These are phyloP conservation scores for Sinocyclocheilus anophthalmus DNA, from an alignment of 2,113 vertebrate genomes.

Conservation along the genomic window DNA sequence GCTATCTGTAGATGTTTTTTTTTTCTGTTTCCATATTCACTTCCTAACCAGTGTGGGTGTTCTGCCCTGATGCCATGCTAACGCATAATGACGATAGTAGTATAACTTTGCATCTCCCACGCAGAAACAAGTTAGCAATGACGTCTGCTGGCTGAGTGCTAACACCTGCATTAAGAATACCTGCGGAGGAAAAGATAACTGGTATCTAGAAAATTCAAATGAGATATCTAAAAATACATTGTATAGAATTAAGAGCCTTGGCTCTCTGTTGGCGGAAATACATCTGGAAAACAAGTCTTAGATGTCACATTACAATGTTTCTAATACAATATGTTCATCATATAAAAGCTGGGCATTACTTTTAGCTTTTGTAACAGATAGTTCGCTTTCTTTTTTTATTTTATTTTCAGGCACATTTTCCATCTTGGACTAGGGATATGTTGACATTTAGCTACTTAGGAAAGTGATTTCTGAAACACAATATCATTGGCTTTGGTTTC, in stretches of 20 bases:
- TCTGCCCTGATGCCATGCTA: constrained; percentile 25
- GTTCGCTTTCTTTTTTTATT: background rate
- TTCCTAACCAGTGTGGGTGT: constrained; percentile 14
- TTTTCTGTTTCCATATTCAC: constrained; percentile 32
- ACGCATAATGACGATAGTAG: constrained; percentile 20
- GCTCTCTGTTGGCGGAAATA: constrained; percentile 2
- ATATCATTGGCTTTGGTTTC: background rate
- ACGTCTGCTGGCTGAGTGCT: constrained; percentile 35
- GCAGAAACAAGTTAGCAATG: constrained; percentile 38
- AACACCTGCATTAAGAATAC: constrained; percentile 57
- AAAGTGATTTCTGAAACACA: background rate
- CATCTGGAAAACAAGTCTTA: background rate
- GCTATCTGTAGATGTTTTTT: constrained; percentile 26
- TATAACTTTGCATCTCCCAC: constrained; percentile 43
- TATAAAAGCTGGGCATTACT: background rate
- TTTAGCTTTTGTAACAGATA: background rate
- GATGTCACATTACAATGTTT: constrained; percentile 11
- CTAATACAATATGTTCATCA: background rate
- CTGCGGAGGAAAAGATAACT: constrained; percentile 43
- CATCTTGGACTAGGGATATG: background rate
- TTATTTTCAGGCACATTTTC: background rate
- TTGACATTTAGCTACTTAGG: background rate
- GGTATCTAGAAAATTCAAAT: constrained; percentile 37
- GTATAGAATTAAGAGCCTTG: background rate
- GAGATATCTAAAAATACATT: constrained; percentile 25